Percentiles rank a stretch among this genome's conserved stretches.
phyloP scores from a whole-genome alignment of 2,113 vertebrate species.

The Desmodus rotundus region DNA sequence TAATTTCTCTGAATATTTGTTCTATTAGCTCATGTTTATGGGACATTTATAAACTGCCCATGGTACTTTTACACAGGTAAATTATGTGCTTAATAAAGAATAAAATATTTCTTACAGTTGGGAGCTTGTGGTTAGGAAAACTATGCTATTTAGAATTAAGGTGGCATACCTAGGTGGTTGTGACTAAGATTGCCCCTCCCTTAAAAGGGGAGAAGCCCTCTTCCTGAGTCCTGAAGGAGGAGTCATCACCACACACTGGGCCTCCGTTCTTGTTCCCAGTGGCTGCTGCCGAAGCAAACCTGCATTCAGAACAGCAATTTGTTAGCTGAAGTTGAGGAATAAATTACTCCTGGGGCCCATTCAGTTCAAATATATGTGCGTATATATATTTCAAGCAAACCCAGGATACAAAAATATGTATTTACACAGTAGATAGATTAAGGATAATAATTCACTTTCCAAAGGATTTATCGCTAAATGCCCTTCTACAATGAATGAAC shows the following conservation, averaged over 20 bases:
- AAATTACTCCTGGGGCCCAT: not conserved
- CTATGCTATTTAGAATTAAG: not conserved
- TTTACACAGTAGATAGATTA: conserved; percentile 15
- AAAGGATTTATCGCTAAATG: not conserved
- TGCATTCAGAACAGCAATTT: not conserved
- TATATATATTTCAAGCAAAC: not conserved
- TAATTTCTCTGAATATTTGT: conserved; percentile 35
- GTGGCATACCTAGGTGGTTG: not conserved
- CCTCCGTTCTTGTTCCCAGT: not conserved
- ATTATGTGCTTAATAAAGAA: conserved; percentile 38
- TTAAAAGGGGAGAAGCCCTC: not conserved
- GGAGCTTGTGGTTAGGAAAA: conserved; percentile 16
- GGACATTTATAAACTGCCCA: not conserved
- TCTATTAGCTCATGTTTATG: conserved; percentile 9
- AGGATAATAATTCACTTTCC: conserved; percentile 10
- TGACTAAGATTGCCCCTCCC: not conserved
- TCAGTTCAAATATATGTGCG: not conserved
- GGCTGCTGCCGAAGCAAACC: not conserved
- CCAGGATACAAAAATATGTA: not conserved
- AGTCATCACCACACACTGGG: not conserved
- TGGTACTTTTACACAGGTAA: conserved; percentile 22
- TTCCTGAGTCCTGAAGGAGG: not conserved
- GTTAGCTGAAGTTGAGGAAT: not conserved
- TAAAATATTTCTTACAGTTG: not conserved
- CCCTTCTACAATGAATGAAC: not conserved